A percentile compares a stretch with the other conserved stretches of the same genome.
phyloP scores from a whole-genome alignment of 2,113 vertebrate genomes.

The Scomber scombrus region DNA sequence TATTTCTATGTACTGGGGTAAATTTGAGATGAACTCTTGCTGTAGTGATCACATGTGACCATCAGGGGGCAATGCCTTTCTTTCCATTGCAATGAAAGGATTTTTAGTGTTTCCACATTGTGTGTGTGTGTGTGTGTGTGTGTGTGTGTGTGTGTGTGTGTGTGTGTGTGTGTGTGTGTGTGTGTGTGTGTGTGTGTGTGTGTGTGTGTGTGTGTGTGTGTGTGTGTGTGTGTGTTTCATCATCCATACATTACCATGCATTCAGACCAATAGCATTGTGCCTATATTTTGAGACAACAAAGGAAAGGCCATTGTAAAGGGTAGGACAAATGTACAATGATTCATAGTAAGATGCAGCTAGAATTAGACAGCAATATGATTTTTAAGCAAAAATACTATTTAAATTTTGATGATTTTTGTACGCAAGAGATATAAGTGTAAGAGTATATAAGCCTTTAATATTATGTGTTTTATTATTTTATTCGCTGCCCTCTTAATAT shows the following conservation, averaged over 20 bases:
- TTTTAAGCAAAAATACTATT: neutral
- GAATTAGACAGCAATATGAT: neutral
- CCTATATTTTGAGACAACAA: slow-evolving; percentile 76
- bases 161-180: slow-evolving; percentile 41
- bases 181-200: slow-evolving; percentile 42
- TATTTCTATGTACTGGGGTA: too few relatives aligned
- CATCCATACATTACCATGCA: slow-evolving; percentile 74
- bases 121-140: neutral
- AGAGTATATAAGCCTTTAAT: neutral
- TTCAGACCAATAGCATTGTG: slow-evolving; percentile 43
- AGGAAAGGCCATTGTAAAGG: slow-evolving; percentile 50
- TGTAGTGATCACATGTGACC: slow-evolving; percentile 59
- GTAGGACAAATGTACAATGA: slow-evolving; percentile 31
- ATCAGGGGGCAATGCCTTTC: slow-evolving; percentile 77
- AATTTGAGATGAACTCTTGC: neutral
- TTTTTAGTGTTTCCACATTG: slow-evolving; percentile 21
- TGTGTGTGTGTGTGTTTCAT: slow-evolving; percentile 59
- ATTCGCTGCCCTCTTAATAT: slow-evolving; percentile 38
- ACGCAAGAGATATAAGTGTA: neutral
- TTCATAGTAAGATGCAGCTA: neutral
- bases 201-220: slow-evolving; percentile 31
- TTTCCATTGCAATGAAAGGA: slow-evolving; percentile 36
- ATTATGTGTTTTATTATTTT: neutral
- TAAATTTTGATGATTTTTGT: neutral
- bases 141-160: slow-evolving; percentile 8